phyloP scores from a whole-genome alignment of 1,140 invertebrate genomes.

The Himalopsyche phryganea region DNA sequence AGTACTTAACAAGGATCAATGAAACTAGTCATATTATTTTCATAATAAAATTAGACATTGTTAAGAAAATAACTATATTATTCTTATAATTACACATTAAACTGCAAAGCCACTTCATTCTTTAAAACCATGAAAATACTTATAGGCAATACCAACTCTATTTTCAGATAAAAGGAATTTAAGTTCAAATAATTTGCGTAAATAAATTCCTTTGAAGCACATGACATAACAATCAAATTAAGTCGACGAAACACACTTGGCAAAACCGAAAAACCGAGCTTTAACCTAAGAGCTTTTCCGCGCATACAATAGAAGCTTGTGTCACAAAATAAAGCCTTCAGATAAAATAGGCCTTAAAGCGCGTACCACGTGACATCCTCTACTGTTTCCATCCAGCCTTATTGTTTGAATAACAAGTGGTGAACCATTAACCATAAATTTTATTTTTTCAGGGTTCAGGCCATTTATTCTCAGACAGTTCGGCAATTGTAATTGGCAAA shows the following conservation, averaged over 20 bases:
- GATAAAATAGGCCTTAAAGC: constrained; percentile 21
- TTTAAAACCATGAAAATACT: too few relatives aligned
- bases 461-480: too few relatives aligned
- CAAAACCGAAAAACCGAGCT: constrained; percentile 22
- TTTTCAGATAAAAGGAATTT: too few relatives aligned
- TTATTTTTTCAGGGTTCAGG: constrained; percentile 19
- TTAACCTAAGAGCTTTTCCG: background rate
- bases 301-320: constrained; percentile 13
- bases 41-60: too few relatives aligned
- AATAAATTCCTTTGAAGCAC: background rate
- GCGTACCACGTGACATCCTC: constrained; percentile 17
- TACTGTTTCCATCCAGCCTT: constrained; percentile 10
- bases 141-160: too few relatives aligned
- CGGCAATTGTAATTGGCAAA: too few relatives aligned
- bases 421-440: constrained; percentile 30
- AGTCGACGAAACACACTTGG: constrained; percentile 25
- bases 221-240: constrained; percentile 20
- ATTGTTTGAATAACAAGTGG: constrained; percentile 31
- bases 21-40: too few relatives aligned
- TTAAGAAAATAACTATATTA: too few relatives aligned
- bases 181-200: too few relatives aligned
- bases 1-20: too few relatives aligned
- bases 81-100: too few relatives aligned
- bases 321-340: constrained; percentile 19
- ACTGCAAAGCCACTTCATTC: too few relatives aligned